Evolutionary conservation across 2,797 vertebrate genomes (phyloP).

Genomic region (Otus scops): DNA sequence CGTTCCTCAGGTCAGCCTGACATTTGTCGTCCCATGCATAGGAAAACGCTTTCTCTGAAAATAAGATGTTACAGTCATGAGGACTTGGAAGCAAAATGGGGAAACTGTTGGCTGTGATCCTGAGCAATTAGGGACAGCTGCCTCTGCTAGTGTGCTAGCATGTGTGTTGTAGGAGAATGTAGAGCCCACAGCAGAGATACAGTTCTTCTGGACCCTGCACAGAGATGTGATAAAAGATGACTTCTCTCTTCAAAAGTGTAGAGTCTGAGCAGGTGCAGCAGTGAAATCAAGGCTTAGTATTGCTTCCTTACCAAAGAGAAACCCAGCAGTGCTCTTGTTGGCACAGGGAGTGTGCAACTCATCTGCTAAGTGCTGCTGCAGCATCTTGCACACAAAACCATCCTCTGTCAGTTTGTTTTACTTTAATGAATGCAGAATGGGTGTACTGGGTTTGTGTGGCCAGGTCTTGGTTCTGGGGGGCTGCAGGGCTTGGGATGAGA

Average conservation of each 20-base stretch:
- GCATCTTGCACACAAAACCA: not conserved
- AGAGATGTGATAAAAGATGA: not conserved
- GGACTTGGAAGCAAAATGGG: constrained; percentile 26
- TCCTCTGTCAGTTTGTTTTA: not conserved
- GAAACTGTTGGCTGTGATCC: constrained; percentile 23
- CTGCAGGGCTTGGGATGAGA: not conserved
- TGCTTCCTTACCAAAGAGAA: not conserved
- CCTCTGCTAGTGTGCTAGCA: not conserved
- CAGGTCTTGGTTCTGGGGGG: too few species aligned
- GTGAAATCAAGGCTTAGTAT: not conserved
- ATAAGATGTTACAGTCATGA: constrained; percentile 23
- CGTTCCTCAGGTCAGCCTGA: not conserved
- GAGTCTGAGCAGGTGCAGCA: not conserved
- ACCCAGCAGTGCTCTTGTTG: not conserved
- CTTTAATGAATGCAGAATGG: not conserved
- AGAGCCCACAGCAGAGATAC: not conserved
- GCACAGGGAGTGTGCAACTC: not conserved
- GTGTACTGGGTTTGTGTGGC: too few species aligned
- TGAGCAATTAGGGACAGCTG: constrained; percentile 7
- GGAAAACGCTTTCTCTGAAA: not conserved
- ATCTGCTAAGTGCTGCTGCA: not conserved
- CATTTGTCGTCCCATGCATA: not conserved
- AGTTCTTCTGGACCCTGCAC: not conserved
- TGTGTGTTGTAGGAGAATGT: accelerated
- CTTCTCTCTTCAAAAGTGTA: not conserved